These are phyloP conservation scores for Coelogynopora nodosa DNA, from an alignment of 2,888 invertebrate genomes.

Conservation along the genomic window DNA sequence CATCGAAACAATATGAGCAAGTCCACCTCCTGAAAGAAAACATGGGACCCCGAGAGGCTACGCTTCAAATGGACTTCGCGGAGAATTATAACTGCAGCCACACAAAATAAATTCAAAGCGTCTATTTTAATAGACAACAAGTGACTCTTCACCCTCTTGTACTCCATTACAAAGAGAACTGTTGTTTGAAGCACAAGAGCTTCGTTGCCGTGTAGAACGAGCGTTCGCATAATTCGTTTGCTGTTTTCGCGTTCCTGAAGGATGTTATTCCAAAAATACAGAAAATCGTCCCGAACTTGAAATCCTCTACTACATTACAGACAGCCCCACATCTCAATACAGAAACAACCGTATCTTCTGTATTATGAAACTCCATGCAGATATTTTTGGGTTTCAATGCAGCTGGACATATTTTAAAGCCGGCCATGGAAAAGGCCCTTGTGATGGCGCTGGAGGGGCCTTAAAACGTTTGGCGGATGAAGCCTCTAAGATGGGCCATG, in stretches of 20 bases:
- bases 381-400: neutral
- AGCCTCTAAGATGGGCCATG: neutral
- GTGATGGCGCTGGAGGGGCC: neutral
- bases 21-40: constrained; percentile 46
- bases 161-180: constrained; percentile 42
- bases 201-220: constrained; percentile 47
- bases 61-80: constrained; percentile 49
- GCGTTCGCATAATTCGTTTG: neutral
- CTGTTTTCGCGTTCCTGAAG: neutral
- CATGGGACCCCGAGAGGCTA: constrained; percentile 37
- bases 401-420: neutral
- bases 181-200: constrained; percentile 43
- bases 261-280: neutral
- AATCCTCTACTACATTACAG: neutral
- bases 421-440: neutral
- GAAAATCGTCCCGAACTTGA: neutral
- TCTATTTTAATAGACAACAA: neutral
- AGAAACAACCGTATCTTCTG: neutral
- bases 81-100: constrained; percentile 48
- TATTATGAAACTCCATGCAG: neutral
- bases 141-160: constrained; percentile 48
- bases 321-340: neutral
- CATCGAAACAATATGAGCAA: constrained; percentile 44
- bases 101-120: constrained; percentile 37
- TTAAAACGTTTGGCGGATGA: neutral